Base-by-base conservation (phyloP, 2,888 invertebrate genomes). In the Chloroclysta siterata region DNA sequence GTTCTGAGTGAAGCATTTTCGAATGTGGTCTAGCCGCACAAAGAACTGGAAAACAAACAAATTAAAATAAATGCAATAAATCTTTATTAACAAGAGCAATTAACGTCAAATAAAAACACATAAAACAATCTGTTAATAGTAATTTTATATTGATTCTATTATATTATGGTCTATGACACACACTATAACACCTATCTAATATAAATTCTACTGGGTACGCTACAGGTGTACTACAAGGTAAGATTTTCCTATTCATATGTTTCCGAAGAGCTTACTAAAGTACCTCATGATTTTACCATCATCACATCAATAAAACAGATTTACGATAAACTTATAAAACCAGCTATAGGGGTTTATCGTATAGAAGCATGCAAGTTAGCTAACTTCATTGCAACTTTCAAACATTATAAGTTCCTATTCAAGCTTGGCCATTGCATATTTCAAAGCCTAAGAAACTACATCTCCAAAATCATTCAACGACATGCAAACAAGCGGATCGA, bases 1-100 rank as follows among this genome's bases (percentile, higher is more conserved):
- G 92, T 99, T 99, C 93, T 98, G 98, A 68, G 99, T 99, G 94
- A 99, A 99, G 94, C 99, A 99, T 94, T 99, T 99, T 93, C 99
- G 96, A 93, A 99, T 99, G 94, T 99, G 99, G 94, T 98, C 97
- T 94, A 99, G 95, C 88, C 99, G 97, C 90, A 99, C 98, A 95
- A 99, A 99, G 94, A 99, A 99, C 99, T 99, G 97, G 81, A 98
- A 97, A 85, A 93, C 71, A 89, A 79, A 78, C 57, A 72, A 55
- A 56, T 52, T 50, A 28, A 44, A 60, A 48, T 22, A 57, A 44
- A 64, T 69, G 36, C 59, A 44, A 61, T 61, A 54, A 50, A 48
- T 47, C 42, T 1, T 42, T 36, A 10, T 36, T 36, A 5, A 11
- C 33, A 33, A 15, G 14, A 51, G 51, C 29, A 3, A 33, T 33